Evolutionary conservation across 1,140 invertebrate species (phyloP).

Genomic region (Heliconius eleuchia): DNA sequence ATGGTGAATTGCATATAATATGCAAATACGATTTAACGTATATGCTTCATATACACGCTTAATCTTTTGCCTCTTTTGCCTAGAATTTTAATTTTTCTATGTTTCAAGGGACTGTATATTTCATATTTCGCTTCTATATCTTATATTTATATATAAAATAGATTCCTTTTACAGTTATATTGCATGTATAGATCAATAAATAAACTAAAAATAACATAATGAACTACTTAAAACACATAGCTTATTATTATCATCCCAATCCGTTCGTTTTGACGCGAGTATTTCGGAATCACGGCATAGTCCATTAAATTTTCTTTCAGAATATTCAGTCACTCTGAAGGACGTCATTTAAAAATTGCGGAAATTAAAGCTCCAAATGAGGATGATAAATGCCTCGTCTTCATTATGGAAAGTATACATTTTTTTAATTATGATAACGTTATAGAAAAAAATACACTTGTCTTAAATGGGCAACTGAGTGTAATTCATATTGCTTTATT

Average conservation of each 20-base stretch:
- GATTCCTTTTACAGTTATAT: too few species aligned
- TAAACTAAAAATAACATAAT: too few species aligned
- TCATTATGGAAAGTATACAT: slow-evolving; percentile 6
- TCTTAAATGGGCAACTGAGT: not conserved
- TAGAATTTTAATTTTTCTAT: too few species aligned
- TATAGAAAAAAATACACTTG: not conserved
- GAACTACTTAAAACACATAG: not conserved
- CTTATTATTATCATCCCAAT: not conserved
- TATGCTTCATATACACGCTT: too few species aligned
- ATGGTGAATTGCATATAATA: too few species aligned
- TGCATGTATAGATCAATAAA: too few species aligned
- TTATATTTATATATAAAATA: too few species aligned
- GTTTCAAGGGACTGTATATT: too few species aligned
- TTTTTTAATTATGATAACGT: not conserved
- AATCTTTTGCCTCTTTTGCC: too few species aligned
- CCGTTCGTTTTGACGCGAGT: not conserved
- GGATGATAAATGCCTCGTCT: slow-evolving; percentile 2
- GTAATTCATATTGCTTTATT: not conserved
- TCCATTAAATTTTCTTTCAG: slow-evolving; percentile 4
- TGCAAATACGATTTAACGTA: too few species aligned
- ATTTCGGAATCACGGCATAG: not conserved
- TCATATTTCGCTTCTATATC: too few species aligned
- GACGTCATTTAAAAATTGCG: slow-evolving; percentile 6
- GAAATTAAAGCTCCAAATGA: slow-evolving; percentile 10
- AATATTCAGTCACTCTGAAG: not conserved